Evolutionary conservation across 2,113 vertebrate genomes (phyloP).

Genomic region (Syngnathus floridae): DNA sequence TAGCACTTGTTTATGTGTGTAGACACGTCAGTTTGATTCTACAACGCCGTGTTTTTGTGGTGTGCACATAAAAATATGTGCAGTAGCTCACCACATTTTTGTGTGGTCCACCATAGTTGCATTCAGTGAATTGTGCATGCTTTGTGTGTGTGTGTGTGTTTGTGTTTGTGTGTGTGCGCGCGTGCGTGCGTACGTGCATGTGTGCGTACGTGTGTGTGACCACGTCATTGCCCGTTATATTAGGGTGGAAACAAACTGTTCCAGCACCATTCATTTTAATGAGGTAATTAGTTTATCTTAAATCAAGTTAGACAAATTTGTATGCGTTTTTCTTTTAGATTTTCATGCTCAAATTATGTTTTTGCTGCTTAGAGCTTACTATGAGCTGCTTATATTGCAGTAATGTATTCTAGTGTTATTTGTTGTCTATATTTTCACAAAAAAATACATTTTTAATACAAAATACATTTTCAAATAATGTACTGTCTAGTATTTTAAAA

Average conservation of each 20-base stretch:
- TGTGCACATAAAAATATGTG: slow-evolving; percentile 7
- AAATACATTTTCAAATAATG: too few species aligned
- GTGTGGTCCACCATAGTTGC: slow-evolving; percentile 4
- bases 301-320: background rate
- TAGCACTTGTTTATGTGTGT: slow-evolving; percentile 14
- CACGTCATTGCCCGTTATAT: background rate
- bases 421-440: background rate
- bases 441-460: too few species aligned
- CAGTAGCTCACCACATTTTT: slow-evolving; percentile 8
- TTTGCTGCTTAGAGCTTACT: background rate
- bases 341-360: background rate
- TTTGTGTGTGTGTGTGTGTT: background rate
- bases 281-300: background rate
- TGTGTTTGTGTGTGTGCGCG: background rate
- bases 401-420: background rate
- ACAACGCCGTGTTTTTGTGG: slow-evolving; percentile 13
- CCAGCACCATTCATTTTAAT: background rate
- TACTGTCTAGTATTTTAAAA: too few species aligned
- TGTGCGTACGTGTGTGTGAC: background rate
- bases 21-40: slow-evolving; percentile 22
- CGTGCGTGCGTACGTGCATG: background rate
- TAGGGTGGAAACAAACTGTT: background rate
- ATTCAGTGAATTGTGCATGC: slow-evolving; percentile 3
- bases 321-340: background rate
- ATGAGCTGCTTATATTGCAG: background rate